Conservation (phyloP, 2,113 vertebrate species). For the Agapornis roseicollis region DNA sequence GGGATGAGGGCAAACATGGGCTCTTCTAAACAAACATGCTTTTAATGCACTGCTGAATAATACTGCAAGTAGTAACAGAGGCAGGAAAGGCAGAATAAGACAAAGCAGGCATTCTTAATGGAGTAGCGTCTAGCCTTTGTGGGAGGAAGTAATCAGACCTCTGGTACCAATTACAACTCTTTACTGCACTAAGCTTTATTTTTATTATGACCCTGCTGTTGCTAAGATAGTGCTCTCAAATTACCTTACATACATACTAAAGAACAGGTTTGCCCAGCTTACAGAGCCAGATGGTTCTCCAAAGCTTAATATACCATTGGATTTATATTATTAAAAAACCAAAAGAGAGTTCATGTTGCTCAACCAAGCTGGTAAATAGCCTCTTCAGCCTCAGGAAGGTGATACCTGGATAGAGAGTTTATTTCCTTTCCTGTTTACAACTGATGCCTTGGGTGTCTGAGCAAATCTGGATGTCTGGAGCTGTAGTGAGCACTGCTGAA, state of each 20-base stretch:
- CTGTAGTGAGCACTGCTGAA: fast-evolving
- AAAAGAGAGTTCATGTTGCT: not conserved
- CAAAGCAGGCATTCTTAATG: not conserved
- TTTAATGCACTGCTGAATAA: not conserved
- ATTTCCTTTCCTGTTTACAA: not conserved
- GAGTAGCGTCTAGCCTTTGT: not conserved
- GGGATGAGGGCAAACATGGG: not conserved
- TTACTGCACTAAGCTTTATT: constrained; percentile 7
- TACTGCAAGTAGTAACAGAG: not conserved
- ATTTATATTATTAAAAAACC: not conserved
- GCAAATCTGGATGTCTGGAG: not conserved
- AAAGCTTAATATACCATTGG: not conserved
- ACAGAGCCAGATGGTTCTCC: not conserved
- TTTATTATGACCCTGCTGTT: constrained; percentile 17
- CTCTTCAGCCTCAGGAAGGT: not conserved
- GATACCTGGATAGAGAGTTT: not conserved
- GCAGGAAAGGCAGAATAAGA: not conserved
- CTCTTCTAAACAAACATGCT: not conserved
- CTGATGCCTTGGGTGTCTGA: not conserved
- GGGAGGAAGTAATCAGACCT: constrained; percentile 10
- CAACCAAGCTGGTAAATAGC: not conserved
- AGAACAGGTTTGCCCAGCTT: not conserved
- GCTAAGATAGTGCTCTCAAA: not conserved
- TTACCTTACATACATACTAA: not conserved
- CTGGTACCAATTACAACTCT: not conserved